Evolutionary conservation across 2,797 vertebrate species (phyloP).

Genomic region (Catamblyrhynchus diadema): DNA sequence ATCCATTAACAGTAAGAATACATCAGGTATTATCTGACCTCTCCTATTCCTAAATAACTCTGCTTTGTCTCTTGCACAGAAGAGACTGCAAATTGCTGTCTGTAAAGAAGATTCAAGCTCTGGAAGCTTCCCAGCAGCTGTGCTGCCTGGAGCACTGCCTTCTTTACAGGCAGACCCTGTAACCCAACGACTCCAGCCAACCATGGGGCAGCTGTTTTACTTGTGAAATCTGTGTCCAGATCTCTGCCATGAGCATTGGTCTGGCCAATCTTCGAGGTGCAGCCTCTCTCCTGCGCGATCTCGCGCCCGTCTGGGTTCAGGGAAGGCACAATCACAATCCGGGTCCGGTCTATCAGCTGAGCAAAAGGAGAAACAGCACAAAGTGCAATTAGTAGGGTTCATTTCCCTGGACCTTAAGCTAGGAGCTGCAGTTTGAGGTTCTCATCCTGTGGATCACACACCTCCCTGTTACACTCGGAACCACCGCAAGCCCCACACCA

Average conservation of each 20-base stretch:
- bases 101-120: neutral
- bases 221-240: conserved; percentile 92
- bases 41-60: neutral
- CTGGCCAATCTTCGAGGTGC: conserved; percentile 81
- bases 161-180: neutral
- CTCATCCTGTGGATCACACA: rapidly evolving
- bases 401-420: neutral
- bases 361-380: neutral
- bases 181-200: neutral
- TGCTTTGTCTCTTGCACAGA: neutral
- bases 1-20: neutral
- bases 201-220: conserved; percentile 68
- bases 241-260: conserved; percentile 86
- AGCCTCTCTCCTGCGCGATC: conserved; percentile 86
- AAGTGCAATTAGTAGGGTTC: neutral
- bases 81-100: neutral
- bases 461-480: rapidly evolving
- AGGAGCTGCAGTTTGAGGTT: neutral
- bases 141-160: neutral
- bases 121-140: neutral
- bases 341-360: conserved; percentile 92
- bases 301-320: conserved; percentile 95
- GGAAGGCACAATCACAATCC: conserved; percentile 92
- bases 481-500: rapidly evolving
- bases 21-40: neutral